These are phyloP conservation scores for Drosophila colorata DNA, from an alignment of 2,888 invertebrate species.

Conservation along the genomic window DNA sequence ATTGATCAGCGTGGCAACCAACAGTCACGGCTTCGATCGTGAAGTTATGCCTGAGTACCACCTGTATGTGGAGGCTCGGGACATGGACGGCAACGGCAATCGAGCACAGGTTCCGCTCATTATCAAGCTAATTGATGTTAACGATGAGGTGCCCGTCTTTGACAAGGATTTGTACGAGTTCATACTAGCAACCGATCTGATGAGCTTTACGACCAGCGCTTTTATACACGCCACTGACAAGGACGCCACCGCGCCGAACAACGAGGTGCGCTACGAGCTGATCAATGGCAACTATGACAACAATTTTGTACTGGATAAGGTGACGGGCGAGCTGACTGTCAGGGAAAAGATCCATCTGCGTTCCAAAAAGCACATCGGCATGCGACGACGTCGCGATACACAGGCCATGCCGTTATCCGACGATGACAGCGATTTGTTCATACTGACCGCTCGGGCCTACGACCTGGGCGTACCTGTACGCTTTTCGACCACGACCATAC, in stretches of 20 bases:
- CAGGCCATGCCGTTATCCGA: constrained; percentile 7
- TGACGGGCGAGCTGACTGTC: constrained; percentile 91
- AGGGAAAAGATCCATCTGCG: constrained; percentile 85
- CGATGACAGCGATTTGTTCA: constrained; percentile 84
- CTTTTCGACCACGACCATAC: constrained; percentile 90
- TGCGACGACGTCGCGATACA: constrained; percentile 54
- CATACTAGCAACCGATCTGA: constrained; percentile 90
- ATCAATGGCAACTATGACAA: constrained; percentile 91
- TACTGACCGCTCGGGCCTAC: constrained; percentile 92
- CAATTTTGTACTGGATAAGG: constrained; percentile 90
- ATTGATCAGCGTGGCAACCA: constrained; percentile 91
- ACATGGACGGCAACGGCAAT: constrained; percentile 93
- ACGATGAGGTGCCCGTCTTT: constrained; percentile 95
- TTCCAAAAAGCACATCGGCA: constrained; percentile 82
- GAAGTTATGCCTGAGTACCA: constrained; percentile 92
- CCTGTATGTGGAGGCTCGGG: constrained; percentile 94
- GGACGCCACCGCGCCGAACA: constrained; percentile 94
- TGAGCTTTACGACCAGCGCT: constrained; percentile 91
- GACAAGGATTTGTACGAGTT: constrained; percentile 92
- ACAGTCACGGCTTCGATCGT: constrained; percentile 92
- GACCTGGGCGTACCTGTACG: constrained; percentile 93
- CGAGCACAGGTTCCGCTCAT: constrained; percentile 90
- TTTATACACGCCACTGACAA: constrained; percentile 93
- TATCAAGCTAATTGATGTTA: constrained; percentile 91
- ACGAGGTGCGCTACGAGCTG: constrained; percentile 93